Conservation (phyloP, 2,797 vertebrate species). For the Epinephelus awoara region DNA sequence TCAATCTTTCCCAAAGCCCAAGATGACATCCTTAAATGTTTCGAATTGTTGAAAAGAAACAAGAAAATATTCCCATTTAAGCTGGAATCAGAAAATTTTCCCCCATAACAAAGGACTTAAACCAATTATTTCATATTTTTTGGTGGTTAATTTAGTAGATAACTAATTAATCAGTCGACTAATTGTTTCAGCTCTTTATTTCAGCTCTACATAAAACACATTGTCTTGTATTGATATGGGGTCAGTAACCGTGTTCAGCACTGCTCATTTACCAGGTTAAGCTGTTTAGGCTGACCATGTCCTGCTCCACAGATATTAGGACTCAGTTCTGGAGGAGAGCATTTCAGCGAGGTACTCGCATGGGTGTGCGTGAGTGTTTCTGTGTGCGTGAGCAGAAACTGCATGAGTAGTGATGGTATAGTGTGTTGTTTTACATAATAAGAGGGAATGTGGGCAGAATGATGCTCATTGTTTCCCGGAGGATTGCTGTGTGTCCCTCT, state of each 20-base stretch:
- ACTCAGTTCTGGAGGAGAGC: constrained; percentile 89
- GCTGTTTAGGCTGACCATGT: constrained; percentile 61
- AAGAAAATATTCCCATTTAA: too few species aligned
- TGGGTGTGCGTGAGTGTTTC: constrained; percentile 68
- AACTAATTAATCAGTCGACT: too few species aligned
- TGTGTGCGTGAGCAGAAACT: constrained; percentile 64
- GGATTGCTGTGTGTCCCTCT: constrained; percentile 60
- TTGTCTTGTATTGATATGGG: not conserved
- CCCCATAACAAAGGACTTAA: too few species aligned
- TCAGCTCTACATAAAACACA: too few species aligned
- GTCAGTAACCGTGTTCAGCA: constrained; percentile 5
- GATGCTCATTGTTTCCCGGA: constrained; percentile 63
- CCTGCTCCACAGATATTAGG: constrained; percentile 86
- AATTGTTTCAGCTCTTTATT: not conserved
- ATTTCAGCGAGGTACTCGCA: constrained; percentile 86
- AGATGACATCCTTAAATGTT: too few species aligned
- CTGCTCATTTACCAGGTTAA: constrained; percentile 18
- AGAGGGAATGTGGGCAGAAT: constrained; percentile 68
- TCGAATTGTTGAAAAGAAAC: too few species aligned
- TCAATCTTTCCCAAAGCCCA: too few species aligned
- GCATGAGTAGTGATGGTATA: constrained; percentile 70
- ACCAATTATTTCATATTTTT: too few species aligned
- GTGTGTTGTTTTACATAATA: constrained; percentile 71
- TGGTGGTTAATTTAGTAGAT: too few species aligned
- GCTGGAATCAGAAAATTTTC: too few species aligned